A percentile compares a stretch with the other conserved stretches of the same genome.
These are phyloP conservation scores for Ladona fulva DNA, from an alignment of 1,140 invertebrate species.

Conservation along the genomic window DNA sequence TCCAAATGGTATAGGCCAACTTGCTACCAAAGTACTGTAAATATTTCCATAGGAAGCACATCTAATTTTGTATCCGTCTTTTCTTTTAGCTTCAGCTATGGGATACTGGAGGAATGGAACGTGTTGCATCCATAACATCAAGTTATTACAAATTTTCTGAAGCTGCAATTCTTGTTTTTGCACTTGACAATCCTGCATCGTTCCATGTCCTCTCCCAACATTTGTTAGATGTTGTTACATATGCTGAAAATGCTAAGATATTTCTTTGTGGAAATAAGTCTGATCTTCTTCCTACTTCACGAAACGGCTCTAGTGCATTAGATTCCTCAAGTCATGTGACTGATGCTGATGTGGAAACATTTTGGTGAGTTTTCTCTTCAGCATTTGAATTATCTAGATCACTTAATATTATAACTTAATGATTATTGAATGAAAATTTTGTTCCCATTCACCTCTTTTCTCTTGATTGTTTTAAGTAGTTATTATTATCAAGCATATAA, in stretches of 20 bases:
- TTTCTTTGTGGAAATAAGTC: constrained; percentile 86
- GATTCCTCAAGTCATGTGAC: constrained; percentile 50
- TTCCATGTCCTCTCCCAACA: constrained; percentile 88
- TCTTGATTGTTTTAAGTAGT: no score
- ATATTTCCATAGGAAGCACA: no score
- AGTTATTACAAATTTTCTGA: constrained; percentile 92
- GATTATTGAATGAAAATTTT: no score
- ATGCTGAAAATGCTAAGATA: constrained; percentile 88
- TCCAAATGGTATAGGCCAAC: no score
- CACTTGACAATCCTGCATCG: constrained; percentile 79
- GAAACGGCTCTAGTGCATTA: not conserved
- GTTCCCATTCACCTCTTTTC: no score
- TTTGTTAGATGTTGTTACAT: constrained; percentile 79
- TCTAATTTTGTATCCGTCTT: constrained; percentile 17
- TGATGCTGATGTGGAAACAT: constrained; percentile 81
- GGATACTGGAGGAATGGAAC: constrained; percentile 91
- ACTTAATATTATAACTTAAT: no score
- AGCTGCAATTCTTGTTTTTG: constrained; percentile 82
- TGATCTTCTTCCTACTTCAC: constrained; percentile 54
- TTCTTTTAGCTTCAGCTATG: constrained; percentile 71
- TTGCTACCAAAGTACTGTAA: no score
- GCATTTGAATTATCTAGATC: no score
- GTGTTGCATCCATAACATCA: constrained; percentile 85
- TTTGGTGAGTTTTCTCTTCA: constrained; percentile 53
- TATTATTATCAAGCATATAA: no score